Evolutionary conservation across 2,113 vertebrate genomes (phyloP).

Genomic region (Catharus bicknelli): DNA sequence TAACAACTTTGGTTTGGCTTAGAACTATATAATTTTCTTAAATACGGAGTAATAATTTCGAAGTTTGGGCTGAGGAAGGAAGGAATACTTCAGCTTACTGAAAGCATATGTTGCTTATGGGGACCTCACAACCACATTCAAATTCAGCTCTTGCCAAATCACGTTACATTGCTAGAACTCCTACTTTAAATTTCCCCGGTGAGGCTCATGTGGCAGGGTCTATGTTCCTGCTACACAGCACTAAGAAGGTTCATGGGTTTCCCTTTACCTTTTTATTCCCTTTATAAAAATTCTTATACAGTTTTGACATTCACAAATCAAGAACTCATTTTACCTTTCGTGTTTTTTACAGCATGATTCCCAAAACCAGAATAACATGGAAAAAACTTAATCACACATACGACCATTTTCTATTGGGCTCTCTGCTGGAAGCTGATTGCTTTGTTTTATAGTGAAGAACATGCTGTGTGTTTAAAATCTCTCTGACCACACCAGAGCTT

Average conservation of each 20-base stretch:
- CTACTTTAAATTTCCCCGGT: constrained; percentile 74
- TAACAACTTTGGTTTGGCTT: constrained; percentile 65
- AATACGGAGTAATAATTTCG: constrained; percentile 67
- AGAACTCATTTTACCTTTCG: neutral
- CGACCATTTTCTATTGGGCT: neutral
- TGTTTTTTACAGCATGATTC: neutral
- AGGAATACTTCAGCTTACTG: constrained; percentile 65
- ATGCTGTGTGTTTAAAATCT: neutral
- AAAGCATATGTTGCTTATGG: constrained; percentile 79
- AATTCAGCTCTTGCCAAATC: constrained; percentile 74
- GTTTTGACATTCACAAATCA: constrained; percentile 1
- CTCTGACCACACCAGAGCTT: neutral
- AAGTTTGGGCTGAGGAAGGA: constrained; percentile 61
- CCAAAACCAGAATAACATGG: neutral
- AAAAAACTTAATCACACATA: neutral
- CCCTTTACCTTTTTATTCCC: constrained; percentile 6
- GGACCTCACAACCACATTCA: constrained; percentile 74
- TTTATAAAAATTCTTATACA: constrained; percentile 31
- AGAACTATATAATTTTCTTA: constrained; percentile 57
- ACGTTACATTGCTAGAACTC: constrained; percentile 72
- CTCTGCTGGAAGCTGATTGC: neutral
- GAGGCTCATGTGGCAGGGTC: constrained; percentile 67
- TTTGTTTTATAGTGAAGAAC: constrained; percentile 12
- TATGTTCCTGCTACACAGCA: constrained; percentile 27
- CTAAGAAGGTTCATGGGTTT: constrained; percentile 33